phyloP scores from a whole-genome alignment of 2,113 vertebrate genomes.

The Zapornia atra region DNA sequence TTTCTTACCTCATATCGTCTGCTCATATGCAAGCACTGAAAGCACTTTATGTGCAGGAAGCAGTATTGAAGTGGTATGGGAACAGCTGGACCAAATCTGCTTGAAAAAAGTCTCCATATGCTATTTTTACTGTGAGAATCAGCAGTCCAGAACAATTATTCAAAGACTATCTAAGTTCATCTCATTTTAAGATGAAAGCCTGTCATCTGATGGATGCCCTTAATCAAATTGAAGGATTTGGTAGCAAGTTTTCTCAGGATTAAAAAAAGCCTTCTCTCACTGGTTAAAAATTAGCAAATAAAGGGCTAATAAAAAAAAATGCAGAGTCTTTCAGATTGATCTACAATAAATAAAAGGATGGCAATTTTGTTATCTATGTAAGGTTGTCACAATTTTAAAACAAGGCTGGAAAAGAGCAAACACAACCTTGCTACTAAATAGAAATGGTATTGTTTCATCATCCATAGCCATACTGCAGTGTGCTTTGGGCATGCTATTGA shows the following conservation, averaged over 20 bases:
- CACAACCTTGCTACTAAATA: neutral
- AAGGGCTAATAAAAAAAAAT: neutral
- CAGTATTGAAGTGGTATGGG: neutral
- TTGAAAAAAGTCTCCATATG: slow-evolving; percentile 7
- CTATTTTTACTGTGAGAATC: slow-evolving; percentile 22
- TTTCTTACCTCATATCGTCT: neutral
- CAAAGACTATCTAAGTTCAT: neutral
- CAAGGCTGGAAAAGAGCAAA: neutral
- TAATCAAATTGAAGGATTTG: neutral
- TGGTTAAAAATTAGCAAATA: neutral
- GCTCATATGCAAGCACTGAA: neutral
- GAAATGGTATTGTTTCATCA: neutral
- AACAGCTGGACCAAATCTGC: slow-evolving; percentile 19
- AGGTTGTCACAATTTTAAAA: neutral
- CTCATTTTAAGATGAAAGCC: slow-evolving; percentile 13
- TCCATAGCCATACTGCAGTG: neutral
- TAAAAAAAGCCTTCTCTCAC: neutral
- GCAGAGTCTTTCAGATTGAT: neutral
- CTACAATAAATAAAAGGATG: fast-evolving
- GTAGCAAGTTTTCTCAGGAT: neutral
- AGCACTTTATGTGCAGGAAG: neutral
- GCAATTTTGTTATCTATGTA: neutral
- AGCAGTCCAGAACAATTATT: slow-evolving; percentile 35
- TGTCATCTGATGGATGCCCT: neutral
- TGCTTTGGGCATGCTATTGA: neutral